Percentiles rank a stretch among this genome's conserved stretches.
Conservation (phyloP, 53 echinoderm and acorn worm genomes). For the Glandiceps talaboti region DNA sequence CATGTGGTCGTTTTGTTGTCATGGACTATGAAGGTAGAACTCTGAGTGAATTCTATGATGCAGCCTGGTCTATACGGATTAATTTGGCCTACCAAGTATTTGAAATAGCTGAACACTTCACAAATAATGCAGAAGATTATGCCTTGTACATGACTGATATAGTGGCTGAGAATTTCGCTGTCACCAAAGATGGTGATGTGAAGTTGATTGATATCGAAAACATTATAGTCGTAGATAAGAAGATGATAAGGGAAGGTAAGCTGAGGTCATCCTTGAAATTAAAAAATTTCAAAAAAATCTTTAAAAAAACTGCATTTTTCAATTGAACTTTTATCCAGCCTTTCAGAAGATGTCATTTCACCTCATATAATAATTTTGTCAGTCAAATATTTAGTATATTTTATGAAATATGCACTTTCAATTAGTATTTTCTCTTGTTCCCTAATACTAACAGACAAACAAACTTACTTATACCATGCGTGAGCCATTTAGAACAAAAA, state of each 20-base stretch:
- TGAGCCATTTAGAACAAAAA: too few species aligned
- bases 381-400: too few species aligned
- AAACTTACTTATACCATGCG: too few species aligned
- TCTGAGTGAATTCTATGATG: constrained; percentile 32
- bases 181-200: constrained; percentile 46
- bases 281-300: too few species aligned
- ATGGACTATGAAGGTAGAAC: constrained; percentile 60
- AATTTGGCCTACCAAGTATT: constrained; percentile 69
- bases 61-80: constrained; percentile 44
- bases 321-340: too few species aligned
- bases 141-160: constrained; percentile 83
- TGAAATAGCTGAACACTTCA: constrained; percentile 48
- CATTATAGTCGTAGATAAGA: constrained; percentile 77
- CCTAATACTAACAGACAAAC: too few species aligned
- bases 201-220: constrained; percentile 82
- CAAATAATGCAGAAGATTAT: constrained; percentile 67
- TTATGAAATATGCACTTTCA: too few species aligned
- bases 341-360: too few species aligned
- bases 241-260: constrained; percentile 60
- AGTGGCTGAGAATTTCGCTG: constrained; percentile 67
- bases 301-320: too few species aligned
- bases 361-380: too few species aligned
- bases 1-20: constrained; percentile 76
- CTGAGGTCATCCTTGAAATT: too few species aligned
- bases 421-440: too few species aligned